These are phyloP conservation scores for Paragorgia papillata DNA, from an alignment of 92 coral and sea anemone species.

Conservation along the genomic window DNA sequence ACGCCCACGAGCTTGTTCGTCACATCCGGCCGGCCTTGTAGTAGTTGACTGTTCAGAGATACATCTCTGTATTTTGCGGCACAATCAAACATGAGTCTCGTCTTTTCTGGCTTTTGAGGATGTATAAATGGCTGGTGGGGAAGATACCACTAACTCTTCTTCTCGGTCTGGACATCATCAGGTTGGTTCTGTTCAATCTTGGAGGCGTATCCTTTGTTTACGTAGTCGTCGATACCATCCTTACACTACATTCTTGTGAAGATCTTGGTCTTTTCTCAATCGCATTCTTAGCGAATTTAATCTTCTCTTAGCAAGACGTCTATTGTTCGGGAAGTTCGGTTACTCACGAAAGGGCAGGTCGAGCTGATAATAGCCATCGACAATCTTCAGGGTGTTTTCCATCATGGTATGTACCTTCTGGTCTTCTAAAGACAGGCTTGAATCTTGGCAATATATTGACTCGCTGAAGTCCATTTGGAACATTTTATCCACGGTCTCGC, in stretches of 20 bases:
- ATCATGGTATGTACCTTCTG: constrained; percentile 23
- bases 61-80: constrained; percentile 46
- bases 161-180: constrained; percentile 14
- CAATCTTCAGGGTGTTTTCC: too few species aligned
- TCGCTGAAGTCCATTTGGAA: constrained; percentile 41
- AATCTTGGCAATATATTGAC: background rate
- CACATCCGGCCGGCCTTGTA: constrained; percentile 65
- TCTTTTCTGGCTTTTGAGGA: constrained; percentile 53
- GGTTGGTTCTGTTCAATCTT: constrained; percentile 16
- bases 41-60: constrained; percentile 47
- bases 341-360: constrained; percentile 45
- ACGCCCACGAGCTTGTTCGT: constrained; percentile 59
- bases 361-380: constrained; percentile 31
- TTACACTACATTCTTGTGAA: constrained; percentile 41
- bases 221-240: constrained; percentile 41
- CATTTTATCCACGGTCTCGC: constrained; percentile 8
- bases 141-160: constrained; percentile 18
- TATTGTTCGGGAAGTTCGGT: constrained; percentile 43
- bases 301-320: constrained; percentile 48
- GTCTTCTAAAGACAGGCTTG: constrained; percentile 37
- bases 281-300: constrained; percentile 45
- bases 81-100: constrained; percentile 61
- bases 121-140: constrained; percentile 54
- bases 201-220: constrained; percentile 54
- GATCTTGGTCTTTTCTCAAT: constrained; percentile 36